These are phyloP conservation scores for Troglohyphantes excavatus DNA, from an alignment of 2,888 invertebrate genomes.

Conservation along the genomic window DNA sequence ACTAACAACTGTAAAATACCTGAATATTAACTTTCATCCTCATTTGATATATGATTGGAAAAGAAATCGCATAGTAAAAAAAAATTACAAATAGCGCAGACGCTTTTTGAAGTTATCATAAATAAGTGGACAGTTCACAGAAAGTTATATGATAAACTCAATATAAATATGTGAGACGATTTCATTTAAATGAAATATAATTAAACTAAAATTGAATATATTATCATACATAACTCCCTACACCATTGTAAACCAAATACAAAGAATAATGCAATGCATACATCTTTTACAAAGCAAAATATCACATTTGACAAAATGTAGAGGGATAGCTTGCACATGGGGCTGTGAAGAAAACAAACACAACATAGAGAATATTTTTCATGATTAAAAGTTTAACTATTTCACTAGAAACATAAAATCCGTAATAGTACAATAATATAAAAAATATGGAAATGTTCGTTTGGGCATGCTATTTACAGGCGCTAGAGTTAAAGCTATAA, in stretches of 20 bases:
- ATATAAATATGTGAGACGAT: too few relatives aligned
- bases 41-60: too few relatives aligned
- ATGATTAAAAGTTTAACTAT: not conserved
- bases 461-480: constrained; percentile 9
- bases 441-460: not conserved
- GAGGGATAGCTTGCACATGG: not conserved
- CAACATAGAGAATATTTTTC: not conserved
- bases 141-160: too few relatives aligned
- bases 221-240: not conserved
- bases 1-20: too few relatives aligned
- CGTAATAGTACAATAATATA: not conserved
- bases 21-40: too few relatives aligned
- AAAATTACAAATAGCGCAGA: too few relatives aligned
- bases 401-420: not conserved
- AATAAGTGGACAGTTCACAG: too few relatives aligned
- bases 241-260: not conserved
- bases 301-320: not conserved
- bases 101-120: too few relatives aligned
- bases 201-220: too few relatives aligned
- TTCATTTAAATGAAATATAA: too few relatives aligned
- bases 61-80: too few relatives aligned
- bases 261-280: not conserved
- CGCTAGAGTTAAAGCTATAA: not conserved
- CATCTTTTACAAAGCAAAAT: not conserved
- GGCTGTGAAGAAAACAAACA: not conserved